phyloP scores from a whole-genome alignment of 37 sponge, comb jelly and placozoan genomes.

The Crambe crambe region DNA sequence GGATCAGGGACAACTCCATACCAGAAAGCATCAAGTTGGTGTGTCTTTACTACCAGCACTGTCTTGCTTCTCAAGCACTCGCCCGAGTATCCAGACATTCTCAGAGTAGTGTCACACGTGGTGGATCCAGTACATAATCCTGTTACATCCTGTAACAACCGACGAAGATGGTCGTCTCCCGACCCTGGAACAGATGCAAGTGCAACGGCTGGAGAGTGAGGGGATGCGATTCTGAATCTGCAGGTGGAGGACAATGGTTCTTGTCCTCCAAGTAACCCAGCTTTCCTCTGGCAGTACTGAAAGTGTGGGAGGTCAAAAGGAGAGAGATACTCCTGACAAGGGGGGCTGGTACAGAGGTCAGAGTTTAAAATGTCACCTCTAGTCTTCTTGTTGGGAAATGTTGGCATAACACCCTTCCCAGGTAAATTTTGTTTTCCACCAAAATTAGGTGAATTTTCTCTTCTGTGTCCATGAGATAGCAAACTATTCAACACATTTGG shows the following conservation, averaged over 20 bases:
- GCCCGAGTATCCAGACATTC: constrained; percentile 11
- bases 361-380: no score
- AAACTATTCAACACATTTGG: no score
- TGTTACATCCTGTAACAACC: constrained; percentile 38
- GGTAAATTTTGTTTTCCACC: no score
- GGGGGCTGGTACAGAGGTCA: constrained; percentile 6
- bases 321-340: constrained; percentile 26
- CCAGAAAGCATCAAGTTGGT: constrained; percentile 22
- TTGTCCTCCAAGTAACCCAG: background rate
- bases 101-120: constrained; percentile 27
- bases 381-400: no score
- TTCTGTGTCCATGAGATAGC: no score
- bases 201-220: constrained; percentile 10
- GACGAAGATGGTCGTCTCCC: constrained; percentile 36
- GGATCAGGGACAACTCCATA: background rate
- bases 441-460: no score
- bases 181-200: constrained; percentile 43
- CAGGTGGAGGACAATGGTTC: constrained; percentile 8
- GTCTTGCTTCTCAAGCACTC: constrained; percentile 24
- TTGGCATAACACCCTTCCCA: no score
- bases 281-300: constrained; percentile 9
- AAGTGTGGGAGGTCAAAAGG: constrained; percentile 5
- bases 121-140: constrained; percentile 47
- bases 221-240: background rate
- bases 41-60: constrained; percentile 44